Evolutionary conservation across 1,140 invertebrate species (phyloP).

Genomic region (Grapholita molesta): DNA sequence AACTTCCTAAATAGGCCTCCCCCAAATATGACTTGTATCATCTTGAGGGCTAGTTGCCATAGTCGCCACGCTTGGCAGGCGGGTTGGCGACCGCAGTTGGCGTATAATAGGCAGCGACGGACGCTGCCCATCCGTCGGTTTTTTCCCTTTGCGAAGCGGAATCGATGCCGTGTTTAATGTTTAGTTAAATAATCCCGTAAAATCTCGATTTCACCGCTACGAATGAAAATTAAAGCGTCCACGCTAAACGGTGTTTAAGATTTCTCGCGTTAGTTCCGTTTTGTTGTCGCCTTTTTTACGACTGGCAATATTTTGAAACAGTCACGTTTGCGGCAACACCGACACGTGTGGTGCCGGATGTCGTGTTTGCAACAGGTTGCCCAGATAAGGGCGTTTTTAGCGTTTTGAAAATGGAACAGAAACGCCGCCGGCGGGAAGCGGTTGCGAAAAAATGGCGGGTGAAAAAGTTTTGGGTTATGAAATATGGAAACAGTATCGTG

Average conservation of each 20-base stretch:
- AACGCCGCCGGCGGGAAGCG: neutral
- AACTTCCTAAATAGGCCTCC: too few relatives aligned
- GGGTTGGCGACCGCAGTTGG: too few relatives aligned
- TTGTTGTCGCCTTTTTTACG: constrained; percentile 20
- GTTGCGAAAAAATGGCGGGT: neutral
- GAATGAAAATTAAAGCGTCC: neutral
- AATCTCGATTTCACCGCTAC: neutral
- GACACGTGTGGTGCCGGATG: constrained; percentile 18
- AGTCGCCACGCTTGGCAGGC: too few relatives aligned
- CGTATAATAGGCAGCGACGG: too few relatives aligned
- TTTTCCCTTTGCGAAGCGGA: too few relatives aligned
- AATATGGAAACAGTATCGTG: neutral
- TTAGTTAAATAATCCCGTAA: neutral
- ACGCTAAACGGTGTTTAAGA: neutral
- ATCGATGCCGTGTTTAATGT: neutral
- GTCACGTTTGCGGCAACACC: neutral
- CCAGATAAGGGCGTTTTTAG: constrained; percentile 14
- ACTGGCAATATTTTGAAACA: constrained; percentile 21
- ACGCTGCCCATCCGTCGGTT: too few relatives aligned
- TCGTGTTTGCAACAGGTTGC: constrained; percentile 14
- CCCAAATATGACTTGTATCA: too few relatives aligned
- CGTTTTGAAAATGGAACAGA: neutral
- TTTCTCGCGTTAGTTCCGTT: constrained; percentile 7
- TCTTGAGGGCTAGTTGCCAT: too few relatives aligned
- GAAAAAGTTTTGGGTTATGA: neutral